Evolutionary conservation across 1,140 invertebrate species (phyloP).

Genomic region (Acyrthosiphon pisum): DNA sequence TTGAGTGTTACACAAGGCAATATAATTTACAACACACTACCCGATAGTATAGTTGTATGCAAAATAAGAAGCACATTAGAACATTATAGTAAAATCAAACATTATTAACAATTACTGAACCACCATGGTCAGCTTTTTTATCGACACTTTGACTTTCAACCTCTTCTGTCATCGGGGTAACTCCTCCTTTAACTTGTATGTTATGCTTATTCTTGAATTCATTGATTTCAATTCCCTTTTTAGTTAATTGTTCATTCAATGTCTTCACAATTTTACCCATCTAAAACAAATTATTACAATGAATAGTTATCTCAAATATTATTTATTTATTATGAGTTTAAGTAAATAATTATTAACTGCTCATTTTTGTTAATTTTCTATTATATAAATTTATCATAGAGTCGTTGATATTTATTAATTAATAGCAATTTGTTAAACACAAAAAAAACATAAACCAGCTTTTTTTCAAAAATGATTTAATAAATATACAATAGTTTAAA

Average conservation of each 20-base stretch:
- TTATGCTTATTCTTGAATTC: slow-evolving; percentile 92
- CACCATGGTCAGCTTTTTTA: slow-evolving; percentile 31
- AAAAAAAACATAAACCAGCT: neutral
- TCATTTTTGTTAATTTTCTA: neutral
- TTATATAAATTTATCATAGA: neutral
- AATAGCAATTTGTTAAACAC: neutral
- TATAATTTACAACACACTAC: neutral
- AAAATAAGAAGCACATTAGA: neutral
- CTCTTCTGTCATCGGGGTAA: slow-evolving; percentile 8
- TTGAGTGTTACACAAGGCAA: neutral
- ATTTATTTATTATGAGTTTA: neutral
- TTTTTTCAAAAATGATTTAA: neutral
- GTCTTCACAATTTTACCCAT: slow-evolving; percentile 59
- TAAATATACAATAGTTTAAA: neutral
- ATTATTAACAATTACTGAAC: slow-evolving; percentile 53
- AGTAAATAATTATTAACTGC: neutral
- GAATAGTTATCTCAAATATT: neutral
- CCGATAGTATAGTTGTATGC: neutral
- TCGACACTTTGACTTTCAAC: slow-evolving; percentile 38
- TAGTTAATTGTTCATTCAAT: slow-evolving; percentile 80
- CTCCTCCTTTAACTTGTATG: slow-evolving; percentile 74
- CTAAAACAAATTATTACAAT: slow-evolving; percentile 6
- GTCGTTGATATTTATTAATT: neutral
- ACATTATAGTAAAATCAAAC: neutral
- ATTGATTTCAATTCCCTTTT: slow-evolving; percentile 91